Evolutionary conservation across 2,797 vertebrate genomes (phyloP), one percentile per base, ranked within the genome.

Genomic region (Ataeniobius toweri): DNA sequence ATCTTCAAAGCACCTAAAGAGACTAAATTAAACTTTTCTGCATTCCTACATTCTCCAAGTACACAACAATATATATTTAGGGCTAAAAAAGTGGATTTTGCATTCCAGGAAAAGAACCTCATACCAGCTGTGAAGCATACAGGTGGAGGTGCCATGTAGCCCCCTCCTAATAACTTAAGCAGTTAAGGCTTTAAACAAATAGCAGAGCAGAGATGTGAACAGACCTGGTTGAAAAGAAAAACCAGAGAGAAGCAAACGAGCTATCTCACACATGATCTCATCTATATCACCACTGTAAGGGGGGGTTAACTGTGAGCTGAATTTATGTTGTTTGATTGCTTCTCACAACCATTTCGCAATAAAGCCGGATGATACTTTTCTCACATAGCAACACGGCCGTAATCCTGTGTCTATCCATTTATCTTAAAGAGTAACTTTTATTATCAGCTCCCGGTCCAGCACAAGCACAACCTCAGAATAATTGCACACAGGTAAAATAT

Each of bases 261-360:
- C n/a, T 55, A 48, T 48, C 12, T 22, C 83, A 79, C 55, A 77
- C 70, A 55, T 3, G 31, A 48, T 50, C 74, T 68, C 86, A 59
- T 80, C 59, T 26, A 55, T 85, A 55, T 51, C 39, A 67, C 76
- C 78, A 41, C 18, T 24, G 36, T 39, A 3, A 58, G 77, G 68
- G 65, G 9, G 41, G 39, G 39, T 24, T 46, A 58, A 24, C 82
- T 44, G 74, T 87, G 88, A 87, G 81, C 8, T 76, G 84, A 91
- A 91, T 88, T 85, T 50, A 50, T 73, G 89, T 85, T 31, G 69
- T 73, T 44, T 69, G 73, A 74, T 83, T 81, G 77, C 56, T 50
- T 80, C 75, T 77, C 53, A 20, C 31, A 71, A 70, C n/a, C 58
- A 0, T 71, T 74, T 81, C 56, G n/a, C 24, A 41, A 67, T 67